Percentiles rank a stretch among this genome's conserved stretches.
phyloP scores from a whole-genome alignment of 2,888 invertebrate genomes.

The Campopleginae sp. region DNA sequence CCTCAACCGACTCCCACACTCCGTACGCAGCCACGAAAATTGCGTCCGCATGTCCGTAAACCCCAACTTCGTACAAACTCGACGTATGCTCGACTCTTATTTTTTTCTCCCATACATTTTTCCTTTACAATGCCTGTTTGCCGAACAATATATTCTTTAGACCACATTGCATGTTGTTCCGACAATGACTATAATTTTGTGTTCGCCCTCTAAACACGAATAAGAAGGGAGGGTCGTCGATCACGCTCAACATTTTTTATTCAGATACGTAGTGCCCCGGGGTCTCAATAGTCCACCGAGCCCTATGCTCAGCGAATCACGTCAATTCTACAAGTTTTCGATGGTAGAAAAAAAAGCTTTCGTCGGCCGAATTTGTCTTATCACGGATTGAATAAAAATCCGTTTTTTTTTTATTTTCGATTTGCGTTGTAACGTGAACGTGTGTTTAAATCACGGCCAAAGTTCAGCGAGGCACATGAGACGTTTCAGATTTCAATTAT shows the following conservation, averaged over 20 bases:
- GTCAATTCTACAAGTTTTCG: neutral
- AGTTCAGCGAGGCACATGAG: neutral
- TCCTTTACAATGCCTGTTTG: neutral
- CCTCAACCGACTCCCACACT: neutral
- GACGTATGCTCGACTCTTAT: neutral
- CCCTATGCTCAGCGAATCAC: neutral
- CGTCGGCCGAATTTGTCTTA: neutral
- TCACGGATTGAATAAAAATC: neutral
- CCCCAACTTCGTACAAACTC: neutral
- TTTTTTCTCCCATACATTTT: neutral
- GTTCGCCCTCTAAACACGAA: neutral
- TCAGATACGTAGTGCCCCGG: neutral
- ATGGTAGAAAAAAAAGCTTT: neutral
- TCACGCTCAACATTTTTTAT: constrained; percentile 3
- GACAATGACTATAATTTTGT: constrained; percentile 5
- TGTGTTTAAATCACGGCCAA: neutral
- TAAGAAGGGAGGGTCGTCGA: constrained; percentile 2
- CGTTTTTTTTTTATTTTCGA: neutral
- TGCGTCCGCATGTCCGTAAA: neutral
- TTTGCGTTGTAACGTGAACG: neutral
- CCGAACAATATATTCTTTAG: neutral
- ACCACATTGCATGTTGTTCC: neutral
- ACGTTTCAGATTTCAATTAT: neutral
- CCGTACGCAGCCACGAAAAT: neutral
- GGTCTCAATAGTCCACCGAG: neutral